Evolutionary conservation across 2,797 vertebrate genomes (phyloP), one percentile per base, ranked within the genome.

Genomic region (Gymnopithys bicolor): DNA sequence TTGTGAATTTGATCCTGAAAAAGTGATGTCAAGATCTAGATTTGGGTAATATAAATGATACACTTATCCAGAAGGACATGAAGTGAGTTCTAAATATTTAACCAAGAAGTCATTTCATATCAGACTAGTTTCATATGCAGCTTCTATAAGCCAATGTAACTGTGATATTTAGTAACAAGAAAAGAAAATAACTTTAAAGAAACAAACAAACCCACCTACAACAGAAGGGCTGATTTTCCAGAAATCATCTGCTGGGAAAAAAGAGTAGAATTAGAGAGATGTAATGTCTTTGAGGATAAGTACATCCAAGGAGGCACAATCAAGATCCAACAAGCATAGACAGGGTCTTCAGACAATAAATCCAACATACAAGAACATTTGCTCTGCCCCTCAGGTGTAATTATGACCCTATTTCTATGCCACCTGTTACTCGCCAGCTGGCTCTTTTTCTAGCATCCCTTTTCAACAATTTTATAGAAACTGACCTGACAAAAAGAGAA

Each of bases 381-480:
- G 16, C 37, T 63, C 7, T 53, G 24, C 35, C 27, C 28, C 39
- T 78, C 39, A 28, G 43, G 10, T 41, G 3, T 43, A 66, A 49
- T 37, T 46, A 41, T 2, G 2, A 60, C 9, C 4, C 25, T 27
- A 0, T 76, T 45, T 62, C 55, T 82, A 18, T 2, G 0, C n/a
- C 46, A 37, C 27, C 9, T 66, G 28, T 62, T 86, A 71, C 27
- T 86, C 81, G 23, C 19, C 41, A 60, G 13, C 33, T 46, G 2
- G 49, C 67, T 78, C 30, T 53, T 86, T 94, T 87, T 30, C 33
- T 39, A 89, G 35, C 11, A 60, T 49, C 11, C 6, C 5, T 56
- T 80, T 91, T 73, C 25, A 62, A 56, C 3, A 76, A 11, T 52
- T 73, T 49, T 49, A 24, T 73, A 48, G 70, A 75, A 79, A 41